These are phyloP conservation scores for Chrysoperla carnea DNA, from an alignment of 1,140 invertebrate genomes.

Conservation along the genomic window DNA sequence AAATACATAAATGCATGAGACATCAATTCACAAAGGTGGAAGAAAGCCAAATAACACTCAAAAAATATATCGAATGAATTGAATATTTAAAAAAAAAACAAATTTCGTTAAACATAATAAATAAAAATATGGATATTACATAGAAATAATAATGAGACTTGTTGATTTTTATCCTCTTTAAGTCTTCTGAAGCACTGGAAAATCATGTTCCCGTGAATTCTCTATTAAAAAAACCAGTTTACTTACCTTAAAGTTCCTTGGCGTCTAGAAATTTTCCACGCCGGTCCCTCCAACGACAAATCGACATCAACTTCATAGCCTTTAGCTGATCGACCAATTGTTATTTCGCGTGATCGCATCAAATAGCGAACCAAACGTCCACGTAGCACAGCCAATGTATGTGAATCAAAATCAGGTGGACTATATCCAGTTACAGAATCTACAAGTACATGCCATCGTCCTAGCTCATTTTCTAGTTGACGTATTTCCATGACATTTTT, in stretches of 20 bases:
- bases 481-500: neutral
- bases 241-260: slow-evolving; percentile 47
- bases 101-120: too few relatives aligned
- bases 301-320: slow-evolving; percentile 89
- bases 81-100: too few relatives aligned
- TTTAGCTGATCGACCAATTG: slow-evolving; percentile 75
- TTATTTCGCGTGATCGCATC: slow-evolving; percentile 88
- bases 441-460: slow-evolving; percentile 82
- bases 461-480: neutral
- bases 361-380: slow-evolving; percentile 85
- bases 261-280: slow-evolving; percentile 66
- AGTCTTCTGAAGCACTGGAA: too few relatives aligned
- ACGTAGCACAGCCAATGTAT: slow-evolving; percentile 82
- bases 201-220: too few relatives aligned
- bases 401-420: slow-evolving; percentile 70
- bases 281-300: slow-evolving; percentile 77
- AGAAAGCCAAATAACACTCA: too few relatives aligned
- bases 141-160: too few relatives aligned
- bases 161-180: too few relatives aligned
- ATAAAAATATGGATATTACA: too few relatives aligned
- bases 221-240: neutral
- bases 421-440: slow-evolving; percentile 73
- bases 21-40: too few relatives aligned
- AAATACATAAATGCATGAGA: slow-evolving; percentile 36
- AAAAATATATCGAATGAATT: too few relatives aligned